phyloP scores from a whole-genome alignment of 2,888 invertebrate species.

The Phaedon cochleariae region DNA sequence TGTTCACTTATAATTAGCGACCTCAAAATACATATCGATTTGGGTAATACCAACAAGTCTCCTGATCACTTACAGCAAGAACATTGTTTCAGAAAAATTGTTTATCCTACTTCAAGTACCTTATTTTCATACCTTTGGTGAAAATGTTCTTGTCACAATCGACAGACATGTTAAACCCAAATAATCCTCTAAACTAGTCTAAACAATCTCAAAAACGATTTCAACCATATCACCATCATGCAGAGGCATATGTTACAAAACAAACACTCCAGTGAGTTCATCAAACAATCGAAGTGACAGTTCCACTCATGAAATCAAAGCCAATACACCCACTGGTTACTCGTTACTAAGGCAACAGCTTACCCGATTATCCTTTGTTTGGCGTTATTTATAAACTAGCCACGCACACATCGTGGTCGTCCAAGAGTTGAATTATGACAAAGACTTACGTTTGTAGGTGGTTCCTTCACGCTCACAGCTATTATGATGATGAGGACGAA shows the following conservation, averaged over 20 bases:
- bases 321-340: neutral
- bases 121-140: too few species aligned
- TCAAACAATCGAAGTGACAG: constrained; percentile 19
- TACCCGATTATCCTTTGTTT: constrained; percentile 8
- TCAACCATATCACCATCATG: constrained; percentile 24
- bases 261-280: constrained; percentile 25
- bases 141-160: too few species aligned
- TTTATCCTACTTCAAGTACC: too few species aligned
- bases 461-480: constrained; percentile 29
- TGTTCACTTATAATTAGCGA: too few species aligned
- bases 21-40: too few species aligned
- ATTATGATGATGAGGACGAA: constrained; percentile 47
- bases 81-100: too few species aligned
- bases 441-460: constrained; percentile 38
- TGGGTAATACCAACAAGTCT: too few species aligned
- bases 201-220: constrained; percentile 13
- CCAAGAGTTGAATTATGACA: too few species aligned
- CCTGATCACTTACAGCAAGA: too few species aligned
- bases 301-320: constrained; percentile 8
- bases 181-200: too few species aligned
- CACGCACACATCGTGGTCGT: too few species aligned
- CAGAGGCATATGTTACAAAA: constrained; percentile 16
- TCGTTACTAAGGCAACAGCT: constrained; percentile 23
- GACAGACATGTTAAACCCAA: too few species aligned
- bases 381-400: neutral